Conservation (phyloP, 2,797 vertebrate species). For the Acipenser transmontanus region DNA sequence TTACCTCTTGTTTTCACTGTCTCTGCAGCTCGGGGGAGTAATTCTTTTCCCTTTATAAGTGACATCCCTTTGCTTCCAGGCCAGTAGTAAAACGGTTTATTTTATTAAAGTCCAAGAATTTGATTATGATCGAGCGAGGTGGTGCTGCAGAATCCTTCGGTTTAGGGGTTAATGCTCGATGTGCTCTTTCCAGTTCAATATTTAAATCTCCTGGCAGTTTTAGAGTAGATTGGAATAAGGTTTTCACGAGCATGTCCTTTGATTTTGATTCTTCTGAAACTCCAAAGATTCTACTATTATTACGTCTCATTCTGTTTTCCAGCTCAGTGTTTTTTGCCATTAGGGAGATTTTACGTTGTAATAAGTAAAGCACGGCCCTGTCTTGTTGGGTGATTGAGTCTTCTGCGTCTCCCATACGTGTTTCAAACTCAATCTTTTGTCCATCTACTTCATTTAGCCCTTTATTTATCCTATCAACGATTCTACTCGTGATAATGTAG, state of each 20-base stretch:
- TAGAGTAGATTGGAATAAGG: neutral
- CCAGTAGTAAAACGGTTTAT: constrained; percentile 6
- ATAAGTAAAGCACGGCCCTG: neutral
- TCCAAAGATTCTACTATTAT: neutral
- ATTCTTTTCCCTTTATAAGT: neutral
- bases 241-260: neutral
- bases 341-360: neutral
- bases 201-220: neutral
- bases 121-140: neutral
- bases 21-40: constrained; percentile 1
- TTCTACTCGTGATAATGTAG: too few species aligned
- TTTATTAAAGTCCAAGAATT: constrained; percentile 13
- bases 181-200: constrained; percentile 1
- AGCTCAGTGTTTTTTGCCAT: neutral
- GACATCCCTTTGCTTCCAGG: constrained; percentile 2
- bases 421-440: neutral
- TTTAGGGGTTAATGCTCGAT: constrained; percentile 2
- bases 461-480: too few species aligned
- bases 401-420: neutral
- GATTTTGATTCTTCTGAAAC: neutral
- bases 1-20: neutral
- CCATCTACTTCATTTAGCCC: neutral
- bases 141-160: neutral
- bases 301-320: neutral
- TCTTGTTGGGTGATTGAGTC: neutral